Evolutionary conservation across 2,888 invertebrate genomes (phyloP), one percentile per base, ranked within the genome.

Genomic region (Spodoptera exigua): DNA sequence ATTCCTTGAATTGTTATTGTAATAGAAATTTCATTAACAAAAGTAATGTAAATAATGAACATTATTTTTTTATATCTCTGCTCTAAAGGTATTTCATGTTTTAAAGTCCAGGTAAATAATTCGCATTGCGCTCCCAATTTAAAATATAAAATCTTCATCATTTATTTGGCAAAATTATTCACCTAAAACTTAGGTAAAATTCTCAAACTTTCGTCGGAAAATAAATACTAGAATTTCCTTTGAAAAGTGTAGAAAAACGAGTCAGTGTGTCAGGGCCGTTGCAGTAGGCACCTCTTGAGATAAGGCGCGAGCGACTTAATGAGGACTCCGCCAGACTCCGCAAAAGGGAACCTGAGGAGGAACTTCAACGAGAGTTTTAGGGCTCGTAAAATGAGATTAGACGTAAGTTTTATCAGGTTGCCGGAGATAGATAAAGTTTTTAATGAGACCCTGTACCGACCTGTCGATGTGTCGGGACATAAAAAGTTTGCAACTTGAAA

Each of bases 241-340:
- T 53, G 47, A 57, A 69, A 62, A 52, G 68, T 21, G 56, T 51
- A 73, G 74, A 83, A 80, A 79, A 75, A 69, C 74, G 72, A 85
- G 85, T 80, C 82, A 89, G 86, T 90, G 61, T 89, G 89, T 90
- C 90, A 90, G 80, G 89, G 90, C 81, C 85, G 76, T 51, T 55
- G 70, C 74, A 62, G 27, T 27, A 27, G 27, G 27, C 37, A 47
- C 59, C 80, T 76, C 83, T 84, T 60, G 72, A 87, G 85, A 84
- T 85, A 86, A 83, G 79, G 74, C 71, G 69, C 63, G 69, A 58
- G 75, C 64, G 79, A 78, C 72, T 81, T 87, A 88, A 89, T 86
- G 87, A 89, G 86, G 79, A 74, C 75, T 71, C 27, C 56, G 61
- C 48, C 14, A 80, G 79, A 81, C 74, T 71, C 47, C 72, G 65